These are phyloP conservation scores for Dryobates pubescens DNA, from an alignment of 2,797 vertebrate genomes.

Conservation along the genomic window DNA sequence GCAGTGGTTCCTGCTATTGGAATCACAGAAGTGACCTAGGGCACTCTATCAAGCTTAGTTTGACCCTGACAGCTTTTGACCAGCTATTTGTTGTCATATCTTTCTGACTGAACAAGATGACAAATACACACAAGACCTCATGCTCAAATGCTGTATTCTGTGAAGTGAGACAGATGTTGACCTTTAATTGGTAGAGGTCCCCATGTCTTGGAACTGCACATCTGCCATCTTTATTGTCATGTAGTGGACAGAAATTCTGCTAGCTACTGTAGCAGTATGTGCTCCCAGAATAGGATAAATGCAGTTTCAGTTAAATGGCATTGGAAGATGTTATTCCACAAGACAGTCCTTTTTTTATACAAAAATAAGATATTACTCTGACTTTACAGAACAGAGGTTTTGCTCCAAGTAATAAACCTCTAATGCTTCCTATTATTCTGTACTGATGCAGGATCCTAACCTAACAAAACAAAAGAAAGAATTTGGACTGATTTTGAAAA, in stretches of 20 bases:
- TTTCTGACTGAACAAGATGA: constrained; percentile 68
- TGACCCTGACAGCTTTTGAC: constrained; percentile 71
- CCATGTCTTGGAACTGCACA: constrained; percentile 48
- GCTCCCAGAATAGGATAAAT: constrained; percentile 5
- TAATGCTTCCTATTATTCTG: background rate
- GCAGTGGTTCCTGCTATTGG: constrained; percentile 26
- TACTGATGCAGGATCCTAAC: background rate
- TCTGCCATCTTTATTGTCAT: constrained; percentile 66
- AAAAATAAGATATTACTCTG: background rate
- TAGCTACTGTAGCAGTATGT: constrained; percentile 44
- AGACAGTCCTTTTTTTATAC: background rate
- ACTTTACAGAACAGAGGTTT: background rate
- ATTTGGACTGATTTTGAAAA: background rate
- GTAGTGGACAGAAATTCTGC: constrained; percentile 60
- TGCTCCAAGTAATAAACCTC: background rate
- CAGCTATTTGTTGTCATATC: constrained; percentile 73
- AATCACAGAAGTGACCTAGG: constrained; percentile 58
- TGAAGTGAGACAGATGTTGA: constrained; percentile 66
- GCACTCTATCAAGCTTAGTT: constrained; percentile 58
- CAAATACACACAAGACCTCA: constrained; percentile 64
- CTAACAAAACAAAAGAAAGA: background rate
- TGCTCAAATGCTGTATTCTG: constrained; percentile 52
- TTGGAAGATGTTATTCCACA: background rate
- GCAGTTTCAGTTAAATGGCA: constrained; percentile 25
- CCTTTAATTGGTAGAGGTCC: constrained; percentile 74